Base-by-base conservation (phyloP, 2,797 vertebrate genomes). In the Eleutherodactylus coqui region DNA sequence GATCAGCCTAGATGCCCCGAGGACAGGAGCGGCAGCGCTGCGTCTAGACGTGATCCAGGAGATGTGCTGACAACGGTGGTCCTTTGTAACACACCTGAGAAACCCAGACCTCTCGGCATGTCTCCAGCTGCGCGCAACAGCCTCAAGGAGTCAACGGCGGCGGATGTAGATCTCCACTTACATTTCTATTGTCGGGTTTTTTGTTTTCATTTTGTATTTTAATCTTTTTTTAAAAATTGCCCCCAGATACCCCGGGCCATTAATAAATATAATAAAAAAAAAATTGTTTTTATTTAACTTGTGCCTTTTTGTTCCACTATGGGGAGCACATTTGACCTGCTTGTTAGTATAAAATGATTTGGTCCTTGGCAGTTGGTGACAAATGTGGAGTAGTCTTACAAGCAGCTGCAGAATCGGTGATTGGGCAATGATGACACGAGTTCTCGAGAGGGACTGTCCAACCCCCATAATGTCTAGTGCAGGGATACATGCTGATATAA, bases 41-140 rank as follows among this genome's bases (percentile, higher is more conserved):
- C 5, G 79, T 86, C 85, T 86, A 86, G 85, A 86, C 70, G 34
- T 72, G 72, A 19, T 60, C 75, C 49, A 43, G 53, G 17, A 55
- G 75, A 43, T 47, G 19, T 49, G 51, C 81, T 58, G 69, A 75
- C 69, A 55, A 19, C 47, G 24, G 27, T 29, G 53, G 41, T 41
- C 41, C 29, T 75, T 80, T 81, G 32, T 67, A 86, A 45, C 70
- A 76, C 85, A 82, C 78, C 85, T 86, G 69, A 79, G 77, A 67
- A 76, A 81, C 75, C 79, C 45, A 13, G 16, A 32, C 32, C 70
- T 81, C 49, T 47, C 36, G 5, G 21, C 38, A 45, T 17, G 29
- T 79, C 62, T 67, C 55, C 41, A 64, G 79, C 69, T 81, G n/a
- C 80, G 72, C 34, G 32, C 36, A n/a, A 17, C 29, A 13, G 47